These are phyloP conservation scores for Epirrhoe tristata DNA, from an alignment of 2,888 invertebrate species.

Conservation along the genomic window DNA sequence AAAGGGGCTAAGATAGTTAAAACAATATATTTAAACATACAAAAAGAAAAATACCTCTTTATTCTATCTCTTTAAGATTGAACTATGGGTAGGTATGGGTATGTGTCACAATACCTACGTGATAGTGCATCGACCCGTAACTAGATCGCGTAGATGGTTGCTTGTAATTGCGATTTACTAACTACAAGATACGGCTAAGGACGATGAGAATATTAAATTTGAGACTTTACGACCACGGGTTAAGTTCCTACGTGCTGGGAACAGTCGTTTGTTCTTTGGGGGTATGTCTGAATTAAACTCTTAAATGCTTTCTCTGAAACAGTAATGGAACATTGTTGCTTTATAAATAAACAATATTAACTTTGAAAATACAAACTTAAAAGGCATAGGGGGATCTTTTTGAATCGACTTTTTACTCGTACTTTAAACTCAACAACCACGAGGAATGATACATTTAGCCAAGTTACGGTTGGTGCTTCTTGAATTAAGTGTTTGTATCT, in stretches of 20 bases:
- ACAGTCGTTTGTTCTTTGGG: constrained; percentile 10
- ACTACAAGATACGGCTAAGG: constrained; percentile 31
- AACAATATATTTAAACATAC: neutral
- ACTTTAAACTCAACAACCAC: too few relatives aligned
- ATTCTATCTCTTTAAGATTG: neutral
- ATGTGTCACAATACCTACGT: constrained; percentile 1
- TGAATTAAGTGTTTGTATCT: too few relatives aligned
- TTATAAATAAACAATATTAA: neutral
- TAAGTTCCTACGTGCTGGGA: constrained; percentile 29
- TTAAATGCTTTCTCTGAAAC: neutral
- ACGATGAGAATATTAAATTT: constrained; percentile 34
- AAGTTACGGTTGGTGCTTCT: too few relatives aligned
- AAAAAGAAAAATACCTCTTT: neutral
- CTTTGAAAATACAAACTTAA: too few relatives aligned
- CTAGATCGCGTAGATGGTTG: constrained; percentile 26
- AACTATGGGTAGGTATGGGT: neutral
- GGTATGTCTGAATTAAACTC: neutral
- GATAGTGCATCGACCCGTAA: constrained; percentile 22
- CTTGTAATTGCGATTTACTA: constrained; percentile 36
- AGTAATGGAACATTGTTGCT: neutral
- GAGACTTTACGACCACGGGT: constrained; percentile 28
- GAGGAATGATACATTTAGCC: too few relatives aligned
- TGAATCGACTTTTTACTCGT: too few relatives aligned
- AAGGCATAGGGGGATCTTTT: too few relatives aligned
- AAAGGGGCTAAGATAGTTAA: too few relatives aligned